A percentile compares a stretch with the other conserved stretches of the same genome.
These are phyloP conservation scores for Drosophila insularis DNA, from an alignment of 1,140 invertebrate species.

Conservation along the genomic window DNA sequence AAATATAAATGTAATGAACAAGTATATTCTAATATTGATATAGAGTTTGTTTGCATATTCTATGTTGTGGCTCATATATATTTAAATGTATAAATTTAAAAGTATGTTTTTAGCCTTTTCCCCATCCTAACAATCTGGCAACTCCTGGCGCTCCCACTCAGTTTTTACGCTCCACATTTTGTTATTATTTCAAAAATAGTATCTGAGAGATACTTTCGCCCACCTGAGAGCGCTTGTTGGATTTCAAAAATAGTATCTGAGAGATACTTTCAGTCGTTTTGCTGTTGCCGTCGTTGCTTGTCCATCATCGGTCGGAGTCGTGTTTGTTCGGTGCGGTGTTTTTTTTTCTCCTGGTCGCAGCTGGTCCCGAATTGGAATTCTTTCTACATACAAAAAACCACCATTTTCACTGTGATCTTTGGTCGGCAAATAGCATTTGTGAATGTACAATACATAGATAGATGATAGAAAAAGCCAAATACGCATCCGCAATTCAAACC, in stretches of 20 bases:
- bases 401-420: constrained; percentile 59
- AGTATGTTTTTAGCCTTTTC: not conserved
- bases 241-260: constrained; percentile 28
- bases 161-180: constrained; percentile 52
- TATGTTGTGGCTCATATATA: too few species aligned
- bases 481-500: constrained; percentile 30
- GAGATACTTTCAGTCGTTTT: constrained; percentile 63
- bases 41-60: too few species aligned
- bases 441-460: constrained; percentile 13
- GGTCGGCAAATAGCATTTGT: constrained; percentile 51
- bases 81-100: not conserved
- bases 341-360: constrained; percentile 49
- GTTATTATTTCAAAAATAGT: constrained; percentile 28
- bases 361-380: constrained; percentile 56
- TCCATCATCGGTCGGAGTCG: constrained; percentile 62
- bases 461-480: constrained; percentile 27
- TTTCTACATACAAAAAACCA: constrained; percentile 37
- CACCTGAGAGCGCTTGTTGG: too few species aligned
- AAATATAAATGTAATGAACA: too few species aligned
- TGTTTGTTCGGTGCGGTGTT: constrained; percentile 63
- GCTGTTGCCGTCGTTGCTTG: constrained; percentile 73
- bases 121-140: constrained; percentile 44
- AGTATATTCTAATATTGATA: too few species aligned
- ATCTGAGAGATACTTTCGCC: constrained; percentile 39
- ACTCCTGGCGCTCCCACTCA: constrained; percentile 41